A percentile compares a stretch with the other conserved stretches of the same genome.
Evolutionary conservation across 2,797 vertebrate genomes (phyloP).

Genomic region (Oceanodroma leucorhoa): DNA sequence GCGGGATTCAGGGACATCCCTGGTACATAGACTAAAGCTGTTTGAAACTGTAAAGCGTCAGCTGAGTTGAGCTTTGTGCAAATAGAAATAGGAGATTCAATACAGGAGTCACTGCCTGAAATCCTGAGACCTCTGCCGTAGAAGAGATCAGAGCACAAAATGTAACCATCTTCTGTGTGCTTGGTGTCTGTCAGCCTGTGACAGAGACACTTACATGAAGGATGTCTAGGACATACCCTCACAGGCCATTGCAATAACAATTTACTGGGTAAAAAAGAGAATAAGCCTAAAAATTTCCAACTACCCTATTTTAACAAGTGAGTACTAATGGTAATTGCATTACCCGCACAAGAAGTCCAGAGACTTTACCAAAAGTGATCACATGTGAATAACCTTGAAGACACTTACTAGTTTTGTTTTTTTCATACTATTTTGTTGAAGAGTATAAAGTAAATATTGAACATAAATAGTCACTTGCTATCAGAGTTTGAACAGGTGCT

Average conservation of each 20-base stretch:
- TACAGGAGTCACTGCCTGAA: neutral
- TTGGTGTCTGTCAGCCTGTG: neutral
- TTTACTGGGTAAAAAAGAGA: neutral
- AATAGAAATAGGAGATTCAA: neutral
- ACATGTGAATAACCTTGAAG: slow-evolving; percentile 23
- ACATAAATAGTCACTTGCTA: slow-evolving; percentile 61
- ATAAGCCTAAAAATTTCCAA: neutral
- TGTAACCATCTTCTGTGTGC: neutral
- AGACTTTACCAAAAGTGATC: slow-evolving; percentile 11
- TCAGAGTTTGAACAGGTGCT: slow-evolving; percentile 79
- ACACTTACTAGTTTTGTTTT: neutral
- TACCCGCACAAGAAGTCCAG: neutral
- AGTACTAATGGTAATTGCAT: slow-evolving; percentile 25
- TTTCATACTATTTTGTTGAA: slow-evolving; percentile 50
- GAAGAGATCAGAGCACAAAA: neutral
- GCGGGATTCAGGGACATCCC: neutral
- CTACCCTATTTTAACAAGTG: neutral
- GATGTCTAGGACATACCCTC: neutral
- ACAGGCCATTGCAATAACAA: neutral
- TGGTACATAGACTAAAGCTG: neutral
- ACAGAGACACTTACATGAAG: neutral
- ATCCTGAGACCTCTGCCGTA: neutral
- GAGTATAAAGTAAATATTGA: slow-evolving; percentile 63
- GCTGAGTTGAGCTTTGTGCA: neutral
- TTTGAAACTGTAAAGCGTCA: neutral